A percentile compares a stretch with the other conserved stretches of the same genome.
These are phyloP conservation scores for Bubo scandiacus DNA, from an alignment of 2,113 vertebrate species.

Conservation along the genomic window DNA sequence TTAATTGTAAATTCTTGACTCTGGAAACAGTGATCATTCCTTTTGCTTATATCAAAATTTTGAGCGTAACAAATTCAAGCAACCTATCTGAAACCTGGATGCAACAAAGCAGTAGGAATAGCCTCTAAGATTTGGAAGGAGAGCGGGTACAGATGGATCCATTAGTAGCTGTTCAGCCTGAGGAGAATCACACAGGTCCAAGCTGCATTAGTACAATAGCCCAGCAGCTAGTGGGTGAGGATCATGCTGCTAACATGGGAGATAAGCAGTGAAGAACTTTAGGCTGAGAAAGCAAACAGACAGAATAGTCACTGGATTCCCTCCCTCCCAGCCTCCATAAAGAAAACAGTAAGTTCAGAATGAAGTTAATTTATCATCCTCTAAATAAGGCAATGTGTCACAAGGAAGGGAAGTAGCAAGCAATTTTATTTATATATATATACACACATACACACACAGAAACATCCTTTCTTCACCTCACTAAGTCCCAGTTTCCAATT, in stretches of 20 bases:
- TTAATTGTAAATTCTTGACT: background rate
- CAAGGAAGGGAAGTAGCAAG: background rate
- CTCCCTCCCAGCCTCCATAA: background rate
- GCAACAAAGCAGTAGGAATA: background rate
- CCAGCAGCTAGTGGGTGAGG: background rate
- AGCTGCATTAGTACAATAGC: background rate
- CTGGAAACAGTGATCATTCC: background rate
- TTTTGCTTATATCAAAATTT: background rate
- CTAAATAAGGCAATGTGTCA: background rate
- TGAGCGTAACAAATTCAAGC: background rate
- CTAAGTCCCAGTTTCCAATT: background rate
- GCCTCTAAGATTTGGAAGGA: background rate
- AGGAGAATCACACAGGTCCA: background rate
- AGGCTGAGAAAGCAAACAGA: background rate
- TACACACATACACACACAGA: background rate
- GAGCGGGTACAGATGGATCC: no score
- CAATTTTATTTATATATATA: background rate
- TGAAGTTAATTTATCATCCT: background rate
- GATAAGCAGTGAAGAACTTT: background rate
- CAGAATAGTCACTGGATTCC: background rate
- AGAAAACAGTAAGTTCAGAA: background rate
- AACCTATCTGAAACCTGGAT: background rate
- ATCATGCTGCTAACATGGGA: background rate
- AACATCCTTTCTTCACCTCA: background rate
- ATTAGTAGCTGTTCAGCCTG: background rate